Percentiles rank a stretch among this genome's conserved stretches.
phyloP scores from a whole-genome alignment of 2,797 vertebrate genomes.

The Bradypus variegatus region DNA sequence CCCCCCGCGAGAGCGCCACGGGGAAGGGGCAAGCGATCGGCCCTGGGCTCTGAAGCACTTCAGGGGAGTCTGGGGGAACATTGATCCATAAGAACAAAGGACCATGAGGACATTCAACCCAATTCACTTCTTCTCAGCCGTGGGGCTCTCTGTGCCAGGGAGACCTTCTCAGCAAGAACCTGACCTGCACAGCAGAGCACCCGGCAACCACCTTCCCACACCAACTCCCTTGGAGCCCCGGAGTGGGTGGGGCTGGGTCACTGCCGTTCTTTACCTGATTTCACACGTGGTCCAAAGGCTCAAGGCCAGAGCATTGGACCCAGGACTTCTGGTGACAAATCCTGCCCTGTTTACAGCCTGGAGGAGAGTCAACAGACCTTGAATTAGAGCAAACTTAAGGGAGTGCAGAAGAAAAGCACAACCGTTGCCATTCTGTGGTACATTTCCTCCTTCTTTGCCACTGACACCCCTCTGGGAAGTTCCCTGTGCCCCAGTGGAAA shows the following conservation, averaged over 20 bases:
- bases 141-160: too few relatives aligned
- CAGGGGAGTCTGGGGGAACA: not conserved
- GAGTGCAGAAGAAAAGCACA: not conserved
- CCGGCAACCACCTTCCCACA: too few relatives aligned
- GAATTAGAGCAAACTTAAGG: not conserved
- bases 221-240: too few relatives aligned
- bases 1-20: too few relatives aligned
- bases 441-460: not conserved
- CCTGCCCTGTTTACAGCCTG: not conserved
- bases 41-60: too few relatives aligned
- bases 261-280: not conserved
- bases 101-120: accelerated
- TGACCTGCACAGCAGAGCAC: too few relatives aligned
- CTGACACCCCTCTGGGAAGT: not conserved
- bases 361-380: not conserved
- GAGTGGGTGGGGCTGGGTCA: too few relatives aligned
- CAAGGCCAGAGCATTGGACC: not conserved
- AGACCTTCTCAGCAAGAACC: not conserved
- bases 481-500: not conserved
- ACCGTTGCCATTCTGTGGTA: not conserved
- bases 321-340: not conserved
- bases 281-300: not conserved
- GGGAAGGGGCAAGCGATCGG: too few relatives aligned
- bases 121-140: too few relatives aligned
- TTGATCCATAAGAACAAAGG: not conserved